phyloP scores from a whole-genome alignment of 2,888 invertebrate species.

The Dichetophora obliterata region DNA sequence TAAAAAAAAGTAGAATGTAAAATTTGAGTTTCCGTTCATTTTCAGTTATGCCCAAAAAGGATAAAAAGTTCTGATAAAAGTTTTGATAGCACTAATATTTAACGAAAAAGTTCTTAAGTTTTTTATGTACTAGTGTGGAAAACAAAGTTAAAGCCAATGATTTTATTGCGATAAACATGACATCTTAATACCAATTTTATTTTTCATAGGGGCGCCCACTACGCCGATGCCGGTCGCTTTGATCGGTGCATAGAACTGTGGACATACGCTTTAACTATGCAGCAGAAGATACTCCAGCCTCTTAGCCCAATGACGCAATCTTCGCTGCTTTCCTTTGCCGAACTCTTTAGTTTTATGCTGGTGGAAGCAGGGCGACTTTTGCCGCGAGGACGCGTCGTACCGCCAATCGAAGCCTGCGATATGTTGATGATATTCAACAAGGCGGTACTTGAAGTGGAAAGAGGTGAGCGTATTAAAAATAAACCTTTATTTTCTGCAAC shows the following conservation, averaged over 20 bases:
- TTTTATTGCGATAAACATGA: too few species aligned
- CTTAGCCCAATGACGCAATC: constrained; percentile 96
- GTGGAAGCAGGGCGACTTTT: constrained; percentile 84
- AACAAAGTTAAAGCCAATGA: too few species aligned
- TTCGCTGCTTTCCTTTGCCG: constrained; percentile 93
- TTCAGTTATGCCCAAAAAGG: too few species aligned
- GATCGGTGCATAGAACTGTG: constrained; percentile 92
- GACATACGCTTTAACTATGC: constrained; percentile 98
- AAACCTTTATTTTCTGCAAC: not conserved
- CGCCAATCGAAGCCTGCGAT: constrained; percentile 85
- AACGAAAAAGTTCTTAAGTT: too few species aligned
- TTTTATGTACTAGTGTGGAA: too few species aligned
- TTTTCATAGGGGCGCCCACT: constrained; percentile 82
- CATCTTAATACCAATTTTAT: too few species aligned
- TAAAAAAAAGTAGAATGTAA: too few species aligned
- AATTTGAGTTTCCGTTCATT: too few species aligned
- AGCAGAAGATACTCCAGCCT: constrained; percentile 91
- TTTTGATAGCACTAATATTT: too few species aligned
- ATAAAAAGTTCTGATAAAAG: too few species aligned
- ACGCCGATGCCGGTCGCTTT: constrained; percentile 95
- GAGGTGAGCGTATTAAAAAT: constrained; percentile 58
- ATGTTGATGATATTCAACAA: constrained; percentile 86
- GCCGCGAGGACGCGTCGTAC: constrained; percentile 80
- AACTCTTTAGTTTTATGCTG: constrained; percentile 94
- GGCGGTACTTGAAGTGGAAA: constrained; percentile 82